Evolutionary conservation across 2,888 invertebrate species (phyloP), one percentile per base, ranked within the genome.

Genomic region (Nesidiocoris tenuis): DNA sequence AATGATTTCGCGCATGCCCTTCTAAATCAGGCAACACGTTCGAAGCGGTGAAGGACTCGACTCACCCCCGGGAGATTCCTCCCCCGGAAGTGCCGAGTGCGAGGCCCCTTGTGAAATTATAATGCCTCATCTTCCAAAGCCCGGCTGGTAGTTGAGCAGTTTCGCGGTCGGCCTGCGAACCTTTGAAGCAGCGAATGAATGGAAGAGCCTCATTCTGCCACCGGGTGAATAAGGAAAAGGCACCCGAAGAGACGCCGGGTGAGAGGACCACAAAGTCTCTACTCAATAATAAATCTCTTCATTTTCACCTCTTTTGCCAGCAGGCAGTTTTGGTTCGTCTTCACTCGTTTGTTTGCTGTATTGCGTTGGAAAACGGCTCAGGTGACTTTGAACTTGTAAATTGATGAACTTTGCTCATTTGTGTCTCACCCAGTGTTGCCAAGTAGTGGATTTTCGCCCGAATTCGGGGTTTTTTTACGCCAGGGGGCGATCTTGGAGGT

Each of bases 271-370:
- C 70, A 70, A 70, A 70, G 25, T n/a, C 25, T 56, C 67, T 23
- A 70, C 70, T 70, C 70, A 70, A 70, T 70, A 70, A 70, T 70
- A 70, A 70, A 70, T 70, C 70, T 70, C 70, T 70, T 70, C 70
- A 70, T 70, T 70, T 70, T 70, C 70, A 24, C 70, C 59, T 70
- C 59, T 59, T 56, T 67, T 67, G 19, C 54, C 67, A 17, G 2
- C 1, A 23, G 56, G 23, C 56, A n/a, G 5, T 39, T 39, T 39
- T 12, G 39, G 5, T 39, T 39, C 12, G 39, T 39, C n/a, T n/a
- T n/a, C n/a, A 39, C 39, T 7, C 39, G 5, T 39, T 7, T 12
- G 5, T 39, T 39, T 39, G 39, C 39, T n/a, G 39, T 3, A 39
- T 39, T 39, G 39, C 12, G 39, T 39, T 39, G 3, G 12, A 39